Evolutionary conservation across 2,888 invertebrate genomes (phyloP), one percentile per base, ranked within the genome.

Genomic region (Seira musarum): DNA sequence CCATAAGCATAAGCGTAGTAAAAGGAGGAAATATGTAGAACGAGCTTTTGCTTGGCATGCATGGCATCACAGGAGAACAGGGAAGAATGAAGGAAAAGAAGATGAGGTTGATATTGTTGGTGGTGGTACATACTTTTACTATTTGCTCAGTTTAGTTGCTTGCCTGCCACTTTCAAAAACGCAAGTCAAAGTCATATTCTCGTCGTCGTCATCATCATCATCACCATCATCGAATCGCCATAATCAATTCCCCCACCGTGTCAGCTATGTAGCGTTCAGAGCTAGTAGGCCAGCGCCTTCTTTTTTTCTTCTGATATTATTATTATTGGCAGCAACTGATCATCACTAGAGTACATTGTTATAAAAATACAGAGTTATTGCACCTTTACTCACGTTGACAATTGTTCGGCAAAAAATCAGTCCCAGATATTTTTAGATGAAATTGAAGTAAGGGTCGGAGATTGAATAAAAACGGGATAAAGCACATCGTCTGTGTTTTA

Each of bases 141-240:
- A 63, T 53, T 61, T 25, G 49, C 19, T 64, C 63, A 72, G 46
- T 71, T 63, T 66, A 65, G 73, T 77, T 66, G 68, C 22, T 19
- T 57, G 70, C 22, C 65, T 71, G 66, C 66, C 65, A 78, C 78
- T 78, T 79, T 79, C 73, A 68, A 66, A 74, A 66, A 73, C 53
- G 79, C 79, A 68, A 79, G 72, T 46, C 78, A 60, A 71, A 71
- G 64, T 71, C 61, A 30, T 21, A 71, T 63, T 53, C 21, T 65
- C 72, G 49, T 65, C 72, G 24, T n/a, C 40, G 22, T 24, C 64
- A 72, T 63, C 64, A 3, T 63, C 1, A 60, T 35, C 6, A 40
- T 40, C 40, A 40, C 13, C 40, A 40, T 40, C 40, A 40, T 6
- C 40, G 13, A n/a, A 13, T 13, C 40, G 40, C 40, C n/a, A n/a